Evolutionary conservation across 2,888 invertebrate genomes (phyloP).

Genomic region (Apocheima hispidaria): DNA sequence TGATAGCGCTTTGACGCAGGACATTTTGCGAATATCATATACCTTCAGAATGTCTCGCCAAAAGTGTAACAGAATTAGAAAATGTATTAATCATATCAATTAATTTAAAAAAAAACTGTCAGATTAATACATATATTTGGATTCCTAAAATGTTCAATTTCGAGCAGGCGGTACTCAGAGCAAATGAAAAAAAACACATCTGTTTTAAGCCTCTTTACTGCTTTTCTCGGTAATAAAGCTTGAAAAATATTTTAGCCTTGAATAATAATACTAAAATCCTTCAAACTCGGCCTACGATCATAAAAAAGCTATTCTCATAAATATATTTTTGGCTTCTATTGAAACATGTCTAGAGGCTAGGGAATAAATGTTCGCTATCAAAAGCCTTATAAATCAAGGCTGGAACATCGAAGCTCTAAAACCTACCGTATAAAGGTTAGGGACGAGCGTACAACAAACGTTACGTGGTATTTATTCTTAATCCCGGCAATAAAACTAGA

Average conservation of each 20-base stretch:
- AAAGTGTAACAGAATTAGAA: no score
- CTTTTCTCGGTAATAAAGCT: constrained; percentile 6
- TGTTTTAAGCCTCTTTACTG: neutral
- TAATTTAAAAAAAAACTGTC: no score
- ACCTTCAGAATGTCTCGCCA: no score
- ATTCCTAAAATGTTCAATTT: neutral
- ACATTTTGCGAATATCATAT: no score
- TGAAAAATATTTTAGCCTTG: constrained; percentile 17
- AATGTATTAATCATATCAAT: no score
- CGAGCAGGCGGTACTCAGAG: no score
- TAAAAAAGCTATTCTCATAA: constrained; percentile 17
- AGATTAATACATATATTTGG: no score
- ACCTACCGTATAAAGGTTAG: constrained; percentile 17
- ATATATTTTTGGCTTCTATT: constrained; percentile 20
- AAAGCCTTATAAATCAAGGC: constrained; percentile 26
- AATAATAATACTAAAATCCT: constrained; percentile 8
- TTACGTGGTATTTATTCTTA: constrained; percentile 33
- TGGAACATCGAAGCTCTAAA: constrained; percentile 19
- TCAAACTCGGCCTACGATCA: constrained; percentile 8
- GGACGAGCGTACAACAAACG: constrained; percentile 8
- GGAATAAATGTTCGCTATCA: constrained; percentile 25
- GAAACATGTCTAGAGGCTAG: constrained; percentile 16
- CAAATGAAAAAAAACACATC: neutral
- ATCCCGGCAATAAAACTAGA: constrained; percentile 30
- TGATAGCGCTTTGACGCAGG: no score